These are phyloP conservation scores for Burhinus oedicnemus DNA, from an alignment of 2,113 vertebrate species.

Conservation along the genomic window DNA sequence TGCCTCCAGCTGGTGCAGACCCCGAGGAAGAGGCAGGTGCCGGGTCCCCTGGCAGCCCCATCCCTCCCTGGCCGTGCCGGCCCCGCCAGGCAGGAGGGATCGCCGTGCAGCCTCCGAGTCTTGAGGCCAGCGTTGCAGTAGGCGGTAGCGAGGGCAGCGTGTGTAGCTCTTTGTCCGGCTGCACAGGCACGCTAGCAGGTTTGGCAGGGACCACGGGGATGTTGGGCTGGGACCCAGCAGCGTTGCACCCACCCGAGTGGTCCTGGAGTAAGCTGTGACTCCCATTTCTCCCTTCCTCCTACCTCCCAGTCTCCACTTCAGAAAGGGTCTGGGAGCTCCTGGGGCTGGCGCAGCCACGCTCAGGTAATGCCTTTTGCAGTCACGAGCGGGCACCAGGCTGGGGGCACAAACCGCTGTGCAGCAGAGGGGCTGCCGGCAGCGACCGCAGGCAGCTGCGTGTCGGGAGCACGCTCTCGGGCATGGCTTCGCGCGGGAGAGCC, in stretches of 20 bases:
- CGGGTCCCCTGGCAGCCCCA: not conserved
- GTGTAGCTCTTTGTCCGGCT: not conserved
- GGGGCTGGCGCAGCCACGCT: not conserved
- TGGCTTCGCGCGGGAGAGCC: accelerated
- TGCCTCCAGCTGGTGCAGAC: not conserved
- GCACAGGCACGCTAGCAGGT: not conserved
- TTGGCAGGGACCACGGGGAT: not conserved
- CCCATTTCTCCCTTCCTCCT: not conserved
- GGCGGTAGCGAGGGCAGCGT: not conserved
- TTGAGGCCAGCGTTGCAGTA: not conserved
- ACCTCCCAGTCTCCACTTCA: not conserved
- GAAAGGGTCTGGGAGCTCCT: not conserved
- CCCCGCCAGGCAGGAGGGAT: not conserved
- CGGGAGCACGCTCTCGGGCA: not conserved
- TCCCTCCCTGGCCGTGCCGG: not conserved
- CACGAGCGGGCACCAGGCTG: not conserved
- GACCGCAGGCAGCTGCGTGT: not conserved
- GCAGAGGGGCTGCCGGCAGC: not conserved
- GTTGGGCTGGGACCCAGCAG: not conserved
- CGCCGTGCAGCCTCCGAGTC: accelerated
- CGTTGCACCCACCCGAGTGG: accelerated
- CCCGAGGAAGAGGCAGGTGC: too few relatives aligned
- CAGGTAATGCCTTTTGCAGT: accelerated
- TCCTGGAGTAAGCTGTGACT: not conserved
- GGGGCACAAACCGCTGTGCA: not conserved